phyloP scores from a whole-genome alignment of 2,797 vertebrate genomes.

The Vipera latastei region DNA sequence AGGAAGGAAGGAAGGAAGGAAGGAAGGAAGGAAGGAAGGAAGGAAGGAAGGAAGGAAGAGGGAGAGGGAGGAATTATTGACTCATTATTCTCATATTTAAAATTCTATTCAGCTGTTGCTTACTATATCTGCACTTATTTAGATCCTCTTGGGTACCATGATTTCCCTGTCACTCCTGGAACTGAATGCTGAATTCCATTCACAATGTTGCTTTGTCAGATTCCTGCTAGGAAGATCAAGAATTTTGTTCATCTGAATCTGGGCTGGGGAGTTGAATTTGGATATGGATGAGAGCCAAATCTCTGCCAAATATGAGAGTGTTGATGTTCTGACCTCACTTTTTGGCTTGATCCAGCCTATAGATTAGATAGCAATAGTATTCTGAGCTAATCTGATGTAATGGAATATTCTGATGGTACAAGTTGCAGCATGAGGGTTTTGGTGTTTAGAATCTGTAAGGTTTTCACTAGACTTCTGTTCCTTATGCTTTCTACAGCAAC shows the following conservation, averaged over 20 bases:
- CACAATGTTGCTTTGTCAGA: not conserved
- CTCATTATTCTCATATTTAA: conserved; percentile 17
- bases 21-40: not conserved
- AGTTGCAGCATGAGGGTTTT: not conserved
- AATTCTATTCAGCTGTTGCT: conserved; percentile 21
- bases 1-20: conserved; percentile 38
- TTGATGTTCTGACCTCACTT: conserved; percentile 8
- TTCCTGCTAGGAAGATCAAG: conserved; percentile 3
- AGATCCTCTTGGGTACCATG: conserved; percentile 26
- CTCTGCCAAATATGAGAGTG: not conserved
- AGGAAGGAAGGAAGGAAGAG: conserved; percentile 15
- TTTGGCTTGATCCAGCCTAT: not conserved
- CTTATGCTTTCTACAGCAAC: not conserved
- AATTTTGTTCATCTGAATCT: not conserved
- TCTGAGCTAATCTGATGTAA: not conserved
- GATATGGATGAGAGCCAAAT: not conserved
- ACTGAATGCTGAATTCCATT: conserved; percentile 10
- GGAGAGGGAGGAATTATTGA: not conserved
- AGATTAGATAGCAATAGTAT: conserved; percentile 4
- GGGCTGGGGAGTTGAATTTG: not conserved
- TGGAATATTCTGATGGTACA: not conserved
- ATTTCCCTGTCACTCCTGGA: conserved; percentile 2
- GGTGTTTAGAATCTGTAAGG: not conserved
- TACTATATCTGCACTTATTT: conserved; percentile 1
- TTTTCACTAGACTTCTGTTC: not conserved